Percentiles rank a stretch among this genome's conserved stretches.
phyloP scores from a whole-genome alignment of 2,797 vertebrate genomes.

The Parambassis ranga region DNA sequence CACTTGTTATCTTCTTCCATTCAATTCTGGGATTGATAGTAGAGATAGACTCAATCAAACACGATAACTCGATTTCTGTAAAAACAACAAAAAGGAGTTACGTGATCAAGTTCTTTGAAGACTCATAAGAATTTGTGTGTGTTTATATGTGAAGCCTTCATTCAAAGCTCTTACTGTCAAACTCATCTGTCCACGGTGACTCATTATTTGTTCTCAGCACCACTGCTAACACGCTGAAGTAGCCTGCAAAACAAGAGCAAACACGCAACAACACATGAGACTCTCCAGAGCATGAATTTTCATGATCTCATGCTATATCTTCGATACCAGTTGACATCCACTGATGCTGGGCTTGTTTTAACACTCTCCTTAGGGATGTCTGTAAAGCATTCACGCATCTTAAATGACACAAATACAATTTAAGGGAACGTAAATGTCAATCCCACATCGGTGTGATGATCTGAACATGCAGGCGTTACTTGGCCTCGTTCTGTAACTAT shows the following conservation, averaged over 20 bases:
- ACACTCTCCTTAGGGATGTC: slow-evolving; percentile 33
- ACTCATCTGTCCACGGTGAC: slow-evolving; percentile 92
- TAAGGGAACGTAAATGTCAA: slow-evolving; percentile 34
- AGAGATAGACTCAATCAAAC: slow-evolving; percentile 90
- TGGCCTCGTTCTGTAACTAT: slow-evolving; percentile 45
- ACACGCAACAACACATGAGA: slow-evolving; percentile 33
- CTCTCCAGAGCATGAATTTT: slow-evolving; percentile 28
- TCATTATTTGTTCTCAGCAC: slow-evolving; percentile 84
- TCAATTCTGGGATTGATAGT: slow-evolving; percentile 90
- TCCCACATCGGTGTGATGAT: slow-evolving; percentile 7
- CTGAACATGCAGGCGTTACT: slow-evolving; percentile 35
- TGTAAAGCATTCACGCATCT: slow-evolving; percentile 18
- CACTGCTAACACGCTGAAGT: slow-evolving; percentile 82
- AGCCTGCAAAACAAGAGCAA: slow-evolving; percentile 80
- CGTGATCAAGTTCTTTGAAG: not conserved
- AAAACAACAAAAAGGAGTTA: not conserved
- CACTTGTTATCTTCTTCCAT: slow-evolving; percentile 95
- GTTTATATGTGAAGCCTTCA: not conserved
- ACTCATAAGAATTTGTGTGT: not conserved
- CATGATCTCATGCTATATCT: slow-evolving; percentile 36
- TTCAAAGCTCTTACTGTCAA: slow-evolving; percentile 87
- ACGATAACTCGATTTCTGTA: slow-evolving; percentile 90
- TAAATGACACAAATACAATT: slow-evolving; percentile 61
- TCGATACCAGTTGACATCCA: slow-evolving; percentile 34
- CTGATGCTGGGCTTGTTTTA: slow-evolving; percentile 24